phyloP scores from a whole-genome alignment of 2,888 invertebrate genomes.

The Gymnoscelis rufifasciata region DNA sequence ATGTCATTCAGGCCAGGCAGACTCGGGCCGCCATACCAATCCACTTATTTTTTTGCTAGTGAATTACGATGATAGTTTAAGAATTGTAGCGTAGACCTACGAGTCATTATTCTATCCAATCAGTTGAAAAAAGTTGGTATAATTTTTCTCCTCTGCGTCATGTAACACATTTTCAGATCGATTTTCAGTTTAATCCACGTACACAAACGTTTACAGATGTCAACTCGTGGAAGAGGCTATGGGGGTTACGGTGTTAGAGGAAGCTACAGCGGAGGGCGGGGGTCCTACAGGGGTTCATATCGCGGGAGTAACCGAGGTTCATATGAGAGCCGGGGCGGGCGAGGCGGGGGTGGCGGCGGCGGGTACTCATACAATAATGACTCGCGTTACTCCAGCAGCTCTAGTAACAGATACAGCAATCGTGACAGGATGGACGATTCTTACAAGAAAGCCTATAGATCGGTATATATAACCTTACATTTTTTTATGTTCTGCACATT shows the following conservation, averaged over 20 bases:
- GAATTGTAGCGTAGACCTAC: too few species aligned
- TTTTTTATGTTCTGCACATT: too few species aligned
- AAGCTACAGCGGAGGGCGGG: conserved; percentile 54
- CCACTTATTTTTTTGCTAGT: too few species aligned
- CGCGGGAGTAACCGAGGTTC: conserved; percentile 61
- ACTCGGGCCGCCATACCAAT: too few species aligned
- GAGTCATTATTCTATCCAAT: too few species aligned
- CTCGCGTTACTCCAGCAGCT: conserved; percentile 59
- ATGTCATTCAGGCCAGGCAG: too few species aligned
- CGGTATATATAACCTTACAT: conserved; percentile 54
- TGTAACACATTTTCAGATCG: too few species aligned
- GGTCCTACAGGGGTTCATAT: conserved; percentile 62
- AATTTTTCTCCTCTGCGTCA: too few species aligned
- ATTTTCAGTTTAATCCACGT: too few species aligned
- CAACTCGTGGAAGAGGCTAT: conserved; percentile 69
- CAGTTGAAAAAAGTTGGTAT: too few species aligned
- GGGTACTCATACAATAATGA: conserved; percentile 65
- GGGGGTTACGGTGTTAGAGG: conserved; percentile 59
- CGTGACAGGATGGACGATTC: conserved; percentile 69
- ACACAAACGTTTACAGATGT: conserved; percentile 61
- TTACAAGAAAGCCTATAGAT: conserved; percentile 71
- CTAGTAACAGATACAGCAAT: conserved; percentile 56
- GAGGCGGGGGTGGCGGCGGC: conserved; percentile 58
- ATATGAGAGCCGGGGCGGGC: conserved; percentile 64
- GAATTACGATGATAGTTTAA: too few species aligned